phyloP scores from a whole-genome alignment of 2,888 invertebrate genomes.

The Onchidella celtica region DNA sequence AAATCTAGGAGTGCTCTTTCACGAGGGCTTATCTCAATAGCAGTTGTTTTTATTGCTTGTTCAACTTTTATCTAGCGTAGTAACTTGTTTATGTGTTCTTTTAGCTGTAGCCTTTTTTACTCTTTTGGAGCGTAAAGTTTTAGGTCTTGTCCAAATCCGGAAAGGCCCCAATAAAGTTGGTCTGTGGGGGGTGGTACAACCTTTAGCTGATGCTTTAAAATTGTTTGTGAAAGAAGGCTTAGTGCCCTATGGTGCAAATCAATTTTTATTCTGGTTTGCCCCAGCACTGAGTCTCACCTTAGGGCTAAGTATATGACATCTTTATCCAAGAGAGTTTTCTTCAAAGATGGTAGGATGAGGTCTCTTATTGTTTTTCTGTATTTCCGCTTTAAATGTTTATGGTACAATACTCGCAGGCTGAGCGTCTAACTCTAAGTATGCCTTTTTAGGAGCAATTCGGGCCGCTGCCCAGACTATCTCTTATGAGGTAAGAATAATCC shows the following conservation, averaged over 20 bases:
- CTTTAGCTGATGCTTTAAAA: conserved; percentile 87
- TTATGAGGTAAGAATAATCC: conserved; percentile 87
- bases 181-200: conserved; percentile 85
- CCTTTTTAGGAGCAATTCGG: conserved; percentile 86
- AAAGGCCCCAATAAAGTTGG: conserved; percentile 88
- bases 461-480: conserved; percentile 88
- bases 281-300: conserved; percentile 84
- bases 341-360: conserved; percentile 84
- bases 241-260: conserved; percentile 83
- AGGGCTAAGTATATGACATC: conserved; percentile 83
- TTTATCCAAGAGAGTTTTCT: conserved; percentile 84
- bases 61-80: conserved; percentile 49
- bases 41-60: too few relatives aligned
- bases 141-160: conserved; percentile 88
- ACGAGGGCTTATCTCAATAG: too few relatives aligned
- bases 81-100: conserved; percentile 80
- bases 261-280: conserved; percentile 84
- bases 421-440: conserved; percentile 88
- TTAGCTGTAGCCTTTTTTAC: conserved; percentile 87
- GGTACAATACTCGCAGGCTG: conserved; percentile 83
- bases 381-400: conserved; percentile 86
- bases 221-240: conserved; percentile 84
- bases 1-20: conserved; percentile 37
- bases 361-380: conserved; percentile 85
- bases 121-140: conserved; percentile 85